Conservation (phyloP, 2,113 vertebrate genomes). For the Labeo catla region DNA sequence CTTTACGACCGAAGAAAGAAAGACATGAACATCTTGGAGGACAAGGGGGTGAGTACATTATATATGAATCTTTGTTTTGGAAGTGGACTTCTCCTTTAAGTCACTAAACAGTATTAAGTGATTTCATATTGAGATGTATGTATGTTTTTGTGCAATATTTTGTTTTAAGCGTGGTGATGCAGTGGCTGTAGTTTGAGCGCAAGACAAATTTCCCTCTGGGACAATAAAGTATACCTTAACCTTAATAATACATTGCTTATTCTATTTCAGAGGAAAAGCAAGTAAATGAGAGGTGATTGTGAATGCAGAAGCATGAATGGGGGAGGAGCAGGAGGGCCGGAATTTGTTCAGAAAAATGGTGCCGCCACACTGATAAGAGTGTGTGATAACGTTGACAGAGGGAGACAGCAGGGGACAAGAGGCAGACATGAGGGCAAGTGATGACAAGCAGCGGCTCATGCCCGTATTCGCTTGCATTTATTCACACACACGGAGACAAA, state of each 20-base stretch:
- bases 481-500: slow-evolving; percentile 11
- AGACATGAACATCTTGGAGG: too few relatives aligned
- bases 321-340: slow-evolving; percentile 3
- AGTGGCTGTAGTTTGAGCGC: too few relatives aligned
- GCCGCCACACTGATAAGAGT: slow-evolving; percentile 60
- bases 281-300: slow-evolving; percentile 18
- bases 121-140: too few relatives aligned
- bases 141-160: too few relatives aligned
- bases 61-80: too few relatives aligned
- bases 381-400: slow-evolving; percentile 60
- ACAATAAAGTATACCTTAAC: too few relatives aligned
- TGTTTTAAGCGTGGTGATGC: too few relatives aligned
- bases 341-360: slow-evolving; percentile 53
- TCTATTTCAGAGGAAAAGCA: not conserved
- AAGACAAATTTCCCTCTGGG: too few relatives aligned
- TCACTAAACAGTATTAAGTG: too few relatives aligned
- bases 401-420: slow-evolving; percentile 57
- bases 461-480: slow-evolving; percentile 36
- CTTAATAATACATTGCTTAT: not conserved
- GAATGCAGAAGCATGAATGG: not conserved
- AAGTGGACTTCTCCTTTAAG: too few relatives aligned
- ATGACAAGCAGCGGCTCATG: slow-evolving; percentile 52
- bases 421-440: slow-evolving; percentile 56
- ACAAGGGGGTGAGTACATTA: too few relatives aligned
- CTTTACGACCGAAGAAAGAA: too few relatives aligned